Evolutionary conservation across 1,140 invertebrate genomes (phyloP), one percentile per base, ranked within the genome.

Genomic region (Chlorops oryzae): DNA sequence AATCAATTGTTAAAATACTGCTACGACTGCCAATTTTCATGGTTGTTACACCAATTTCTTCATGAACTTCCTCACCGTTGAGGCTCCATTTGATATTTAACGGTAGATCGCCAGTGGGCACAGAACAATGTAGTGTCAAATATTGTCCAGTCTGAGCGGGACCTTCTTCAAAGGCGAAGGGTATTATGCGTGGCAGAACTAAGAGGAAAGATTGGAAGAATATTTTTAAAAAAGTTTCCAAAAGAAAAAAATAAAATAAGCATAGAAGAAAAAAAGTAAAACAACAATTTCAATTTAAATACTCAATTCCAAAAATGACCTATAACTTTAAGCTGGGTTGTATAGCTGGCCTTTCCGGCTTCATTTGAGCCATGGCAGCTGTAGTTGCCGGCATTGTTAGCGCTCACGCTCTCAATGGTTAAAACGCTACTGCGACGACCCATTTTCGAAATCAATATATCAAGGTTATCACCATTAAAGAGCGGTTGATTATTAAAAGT

Each of bases 121-220:
- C 80, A 35, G 84, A 82, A 74, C 90, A 92, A 47, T 69, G 65
- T 6, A 70, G 58, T n/a, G 67, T 70, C 32, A 70, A 45, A 32
- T 70, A 70, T 47, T 70, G 67, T 13, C 67, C 67, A 47, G 65
- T 63, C 50, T 70, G 67, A 32, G 67, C 67, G 24, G 67, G 67
- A 5, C 67, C 67, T 50, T 70, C 64, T 45, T 70, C 67, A 25
- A 70, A 70, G 45, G 56, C 80, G 65, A 87, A 86, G 37, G 84
- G 82, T 58, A 79, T 74, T 62, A 87, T 85, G 73, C 84, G 81
- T 52, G 85, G 85, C 60, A 81, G 75, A 73, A 86, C 84, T 87
- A 63, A 54, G 65, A 62, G 57, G 5, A 21, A 40, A 20, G 12
- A 15, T 49, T 18, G n/a, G 37, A 9, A 39, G 15, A 13, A 13